Evolutionary conservation across 2,888 invertebrate genomes (phyloP), one percentile per base, ranked within the genome.

Genomic region (Chymomyza caudatula): DNA sequence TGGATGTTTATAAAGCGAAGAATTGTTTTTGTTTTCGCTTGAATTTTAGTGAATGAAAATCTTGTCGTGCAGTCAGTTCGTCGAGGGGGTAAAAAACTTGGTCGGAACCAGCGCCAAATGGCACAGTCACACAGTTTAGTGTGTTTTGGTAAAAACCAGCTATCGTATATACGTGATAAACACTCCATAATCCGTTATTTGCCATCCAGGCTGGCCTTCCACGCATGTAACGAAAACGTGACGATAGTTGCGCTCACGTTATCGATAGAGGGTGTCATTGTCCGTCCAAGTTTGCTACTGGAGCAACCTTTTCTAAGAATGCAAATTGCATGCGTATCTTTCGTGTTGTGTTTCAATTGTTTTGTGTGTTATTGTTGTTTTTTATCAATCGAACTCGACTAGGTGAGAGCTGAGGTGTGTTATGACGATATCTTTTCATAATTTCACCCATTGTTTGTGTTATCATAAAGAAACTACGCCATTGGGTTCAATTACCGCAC

Each of bases 1-100:
- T n/a, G n/a, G n/a, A n/a, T n/a, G n/a, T n/a, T n/a, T n/a, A n/a
- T n/a, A n/a, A n/a, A n/a, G 5, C 23, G 20, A 13, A 23, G 6
- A n/a, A 4, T 52, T 52, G 20, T 52, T 52, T 20, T n/a, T 52
- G 23, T 57, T 71, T 80, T 83, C 74, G 54, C 61, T 55, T 64
- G 71, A 81, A 77, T 19, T 71, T 65, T 67, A 66, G 59, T 73
- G 81, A 78, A 78, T 76, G 78, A 78, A 82, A 68, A 17, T 4
- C 20, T 17, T 17, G 51, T 19, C 19, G 47, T 47, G 19, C 47
- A 19, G 17, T 15, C 47, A 47, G 19, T 19, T 47, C 47, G 13
- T 47, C 47, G 15, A 4, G 13, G 47, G 47, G 13, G 47, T 8
- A 3, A 47, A 2, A 37, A 37, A 37, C 11, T 11, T 2, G 29